Evolutionary conservation across 2,113 vertebrate species (phyloP).

Genomic region (Bombycilla garrulus): DNA sequence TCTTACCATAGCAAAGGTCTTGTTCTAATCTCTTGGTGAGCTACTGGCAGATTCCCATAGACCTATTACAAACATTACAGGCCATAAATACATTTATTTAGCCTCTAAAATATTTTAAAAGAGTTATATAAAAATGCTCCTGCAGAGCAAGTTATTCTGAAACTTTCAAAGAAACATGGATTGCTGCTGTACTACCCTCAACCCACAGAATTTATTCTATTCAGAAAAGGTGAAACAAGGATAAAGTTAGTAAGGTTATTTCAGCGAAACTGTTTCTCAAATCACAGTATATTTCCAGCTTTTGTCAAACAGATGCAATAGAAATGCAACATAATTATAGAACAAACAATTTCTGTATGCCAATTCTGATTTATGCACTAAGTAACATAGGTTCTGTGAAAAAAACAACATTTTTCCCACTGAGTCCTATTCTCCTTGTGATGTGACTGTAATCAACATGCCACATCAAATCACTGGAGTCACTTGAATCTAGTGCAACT

Average conservation of each 20-base stretch:
- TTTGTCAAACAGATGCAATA: neutral
- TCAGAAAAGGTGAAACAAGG: neutral
- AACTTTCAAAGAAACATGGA: neutral
- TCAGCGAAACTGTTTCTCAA: neutral
- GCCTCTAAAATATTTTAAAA: neutral
- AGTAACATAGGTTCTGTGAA: neutral
- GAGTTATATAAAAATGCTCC: neutral
- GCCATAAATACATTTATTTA: neutral
- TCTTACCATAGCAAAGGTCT: neutral
- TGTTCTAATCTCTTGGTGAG: neutral
- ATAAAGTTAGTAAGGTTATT: neutral
- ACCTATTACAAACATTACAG: neutral
- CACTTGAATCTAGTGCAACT: neutral
- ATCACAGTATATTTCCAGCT: neutral
- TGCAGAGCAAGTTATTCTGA: neutral
- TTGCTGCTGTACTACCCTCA: neutral
- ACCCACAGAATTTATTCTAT: neutral
- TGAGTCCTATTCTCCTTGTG: neutral
- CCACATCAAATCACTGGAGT: neutral
- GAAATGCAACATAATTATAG: neutral
- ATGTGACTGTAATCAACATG: neutral
- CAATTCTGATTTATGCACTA: neutral
- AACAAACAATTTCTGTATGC: neutral
- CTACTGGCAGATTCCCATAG: neutral
- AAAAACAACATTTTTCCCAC: neutral